A percentile compares a stretch with the other conserved stretches of the same genome.
phyloP scores from a whole-genome alignment of 2,113 vertebrate species.

The Corydoras maculifer region DNA sequence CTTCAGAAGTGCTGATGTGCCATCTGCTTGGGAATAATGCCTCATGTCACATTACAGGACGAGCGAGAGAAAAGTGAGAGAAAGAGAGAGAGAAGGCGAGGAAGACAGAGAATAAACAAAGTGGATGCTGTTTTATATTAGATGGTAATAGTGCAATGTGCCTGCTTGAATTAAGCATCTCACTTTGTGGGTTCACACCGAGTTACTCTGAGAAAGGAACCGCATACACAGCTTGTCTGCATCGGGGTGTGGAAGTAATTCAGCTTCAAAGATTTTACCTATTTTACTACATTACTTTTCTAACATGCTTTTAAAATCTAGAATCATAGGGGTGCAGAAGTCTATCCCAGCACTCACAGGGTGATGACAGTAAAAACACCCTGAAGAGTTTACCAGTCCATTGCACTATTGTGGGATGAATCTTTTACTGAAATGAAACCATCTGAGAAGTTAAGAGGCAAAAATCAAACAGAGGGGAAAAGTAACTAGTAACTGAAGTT shows the following conservation, averaged over 20 bases:
- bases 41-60: slow-evolving; percentile 40
- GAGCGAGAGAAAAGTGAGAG: neutral
- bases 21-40: slow-evolving; percentile 36
- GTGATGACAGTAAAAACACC: no score
- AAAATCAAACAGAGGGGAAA: no score
- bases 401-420: no score
- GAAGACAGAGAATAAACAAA: slow-evolving; percentile 2
- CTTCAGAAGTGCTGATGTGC: slow-evolving; percentile 38
- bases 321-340: no score
- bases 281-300: no score
- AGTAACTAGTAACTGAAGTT: no score
- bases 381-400: no score
- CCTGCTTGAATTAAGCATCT: slow-evolving; percentile 30
- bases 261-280: no score
- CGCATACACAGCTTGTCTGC: slow-evolving; percentile 2
- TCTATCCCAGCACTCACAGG: no score
- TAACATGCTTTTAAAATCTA: no score
- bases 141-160: slow-evolving; percentile 24
- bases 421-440: no score
- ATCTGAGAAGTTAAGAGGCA: no score
- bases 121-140: slow-evolving; percentile 28
- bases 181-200: slow-evolving; percentile 5
- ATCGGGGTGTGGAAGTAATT: slow-evolving; percentile 14
- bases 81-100: slow-evolving; percentile 12
- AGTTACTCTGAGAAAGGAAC: slow-evolving; percentile 7